phyloP scores from a whole-genome alignment of 2,888 invertebrate genomes.

The Agriopis marginaria region DNA sequence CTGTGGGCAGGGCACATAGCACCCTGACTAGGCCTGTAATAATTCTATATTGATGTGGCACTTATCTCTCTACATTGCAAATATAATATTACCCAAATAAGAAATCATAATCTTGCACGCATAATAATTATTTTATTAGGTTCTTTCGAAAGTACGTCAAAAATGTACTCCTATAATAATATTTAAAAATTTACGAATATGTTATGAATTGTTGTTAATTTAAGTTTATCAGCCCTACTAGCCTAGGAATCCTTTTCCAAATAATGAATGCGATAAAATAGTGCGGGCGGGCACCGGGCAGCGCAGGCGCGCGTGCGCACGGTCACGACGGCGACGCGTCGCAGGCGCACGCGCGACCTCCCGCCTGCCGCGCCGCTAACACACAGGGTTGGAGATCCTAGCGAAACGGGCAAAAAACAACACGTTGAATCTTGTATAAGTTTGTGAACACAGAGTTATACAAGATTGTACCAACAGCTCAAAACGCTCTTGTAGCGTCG shows the following conservation, averaged over 20 bases:
- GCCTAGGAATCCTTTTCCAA: constrained; percentile 82
- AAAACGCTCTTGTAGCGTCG: background rate
- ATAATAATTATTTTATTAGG: too few relatives aligned
- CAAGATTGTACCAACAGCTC: background rate
- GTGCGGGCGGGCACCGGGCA: constrained; percentile 68
- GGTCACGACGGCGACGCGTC: constrained; percentile 83
- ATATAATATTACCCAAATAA: too few relatives aligned
- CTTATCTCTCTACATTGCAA: too few relatives aligned
- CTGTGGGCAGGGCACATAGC: too few relatives aligned
- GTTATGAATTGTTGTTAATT: background rate
- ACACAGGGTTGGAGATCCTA: background rate
- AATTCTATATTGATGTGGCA: too few relatives aligned
- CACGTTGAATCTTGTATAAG: background rate
- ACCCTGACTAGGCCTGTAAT: too few relatives aligned
- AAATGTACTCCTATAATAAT: too few relatives aligned
- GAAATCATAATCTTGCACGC: too few relatives aligned
- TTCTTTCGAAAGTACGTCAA: too few relatives aligned
- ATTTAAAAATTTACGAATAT: background rate
- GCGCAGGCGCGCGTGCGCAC: constrained; percentile 79
- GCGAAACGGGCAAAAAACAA: background rate
- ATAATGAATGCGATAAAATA: constrained; percentile 87
- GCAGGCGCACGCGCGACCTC: constrained; percentile 78
- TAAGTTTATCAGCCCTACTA: constrained; percentile 37
- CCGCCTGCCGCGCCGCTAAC: constrained; percentile 16
- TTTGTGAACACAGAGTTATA: background rate